Base-by-base conservation (phyloP, 2,888 invertebrate species). In the Poecilus cupreus region DNA sequence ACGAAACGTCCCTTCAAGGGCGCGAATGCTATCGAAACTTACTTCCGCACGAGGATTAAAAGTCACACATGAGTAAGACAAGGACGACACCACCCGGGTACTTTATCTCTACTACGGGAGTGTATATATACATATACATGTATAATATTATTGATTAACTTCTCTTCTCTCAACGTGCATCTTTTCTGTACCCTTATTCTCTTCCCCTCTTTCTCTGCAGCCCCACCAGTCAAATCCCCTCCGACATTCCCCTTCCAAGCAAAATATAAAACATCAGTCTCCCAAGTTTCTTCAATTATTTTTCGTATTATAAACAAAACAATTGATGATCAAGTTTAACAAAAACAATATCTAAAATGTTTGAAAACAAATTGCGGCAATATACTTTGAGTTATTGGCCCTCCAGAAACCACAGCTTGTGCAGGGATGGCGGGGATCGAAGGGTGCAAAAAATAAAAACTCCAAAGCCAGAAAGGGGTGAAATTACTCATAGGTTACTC, bases 141-240 rank as follows among this genome's bases (percentile, higher is more conserved):
- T 85, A 85, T 83, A 84, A 85, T 85, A 84, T 85, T 85, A 85
- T 85, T 85, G 85, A 85, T 85, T 85, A 84, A 83, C 83, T 82
- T 82, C 80, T 64, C 78, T 64, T 82, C 82, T 83, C 83, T 84
- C 84, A 83, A 84, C 84, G 84, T 84, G 84, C 85, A 84, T 85
- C 85, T 84, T 84, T 85, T 84, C 80, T 72, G 83, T 83, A 85
- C 84, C 84, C 85, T 84, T 85, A 84, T 84, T 83, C 84, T 83
- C 83, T 64, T 39, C 76, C 74, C 82, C 82, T 60, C 83, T 82
- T 70, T 70, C 75, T 46, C 82, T 32, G 22, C 13, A 4, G 22
- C 75, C 26, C 70, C 64, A 11, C 78, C 68, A 43, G 2, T 6
- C 18, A 22, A 46, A 49, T 22, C 20, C 46, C 49, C 60, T n/a